Evolutionary conservation across 2,113 vertebrate genomes (phyloP), one percentile per base, ranked within the genome.

Genomic region (Okapia johnstoni): DNA sequence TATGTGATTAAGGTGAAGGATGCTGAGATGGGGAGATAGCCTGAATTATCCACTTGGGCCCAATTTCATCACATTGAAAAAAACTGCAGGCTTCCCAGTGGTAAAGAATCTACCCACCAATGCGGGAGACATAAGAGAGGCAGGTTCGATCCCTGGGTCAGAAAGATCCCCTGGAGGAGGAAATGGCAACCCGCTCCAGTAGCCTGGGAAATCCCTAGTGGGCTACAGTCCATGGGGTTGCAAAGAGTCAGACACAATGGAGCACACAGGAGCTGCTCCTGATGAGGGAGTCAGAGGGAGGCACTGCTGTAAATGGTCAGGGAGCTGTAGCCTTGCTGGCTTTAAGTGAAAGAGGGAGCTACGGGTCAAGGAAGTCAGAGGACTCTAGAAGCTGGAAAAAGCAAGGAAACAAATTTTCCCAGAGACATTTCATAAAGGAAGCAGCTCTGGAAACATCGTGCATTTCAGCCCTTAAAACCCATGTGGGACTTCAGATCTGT

Each of bases 381-480:
- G 3, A 3, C 26, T 21, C 2, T n/a, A 40, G 7, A 85, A 58
- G 30, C 5, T 30, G 26, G n/a, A 76, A 36, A 57, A 91, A 3
- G 1, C 33, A 63, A 77, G 28, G 14, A 85, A 40, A n/a, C 12
- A 36, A 40, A 58, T 26, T 60, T 30, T 43, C 3, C 9, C 5
- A 2, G n/a, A 1, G 2, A 43, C 50, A 26, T 5, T 58, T 14
- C 33, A 16, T 16, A 88, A 40, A 14, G 25, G 6, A 73, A 9
- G 13, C 7, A 58, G 3, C 3, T 28, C 83, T 21, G 7, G 5
- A 6, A 33, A 12, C 26, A 52, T 19, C 0, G 0, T 33, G 8
- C 28, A 54, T 43, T 55, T 55, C 73, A 30, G 3, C 15, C 11
- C 50, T 14, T 6, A 0, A 77, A 13, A 52, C 30, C 25, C 10